These are phyloP conservation scores for Nicator chloris DNA, from an alignment of 2,113 vertebrate genomes.

Conservation along the genomic window DNA sequence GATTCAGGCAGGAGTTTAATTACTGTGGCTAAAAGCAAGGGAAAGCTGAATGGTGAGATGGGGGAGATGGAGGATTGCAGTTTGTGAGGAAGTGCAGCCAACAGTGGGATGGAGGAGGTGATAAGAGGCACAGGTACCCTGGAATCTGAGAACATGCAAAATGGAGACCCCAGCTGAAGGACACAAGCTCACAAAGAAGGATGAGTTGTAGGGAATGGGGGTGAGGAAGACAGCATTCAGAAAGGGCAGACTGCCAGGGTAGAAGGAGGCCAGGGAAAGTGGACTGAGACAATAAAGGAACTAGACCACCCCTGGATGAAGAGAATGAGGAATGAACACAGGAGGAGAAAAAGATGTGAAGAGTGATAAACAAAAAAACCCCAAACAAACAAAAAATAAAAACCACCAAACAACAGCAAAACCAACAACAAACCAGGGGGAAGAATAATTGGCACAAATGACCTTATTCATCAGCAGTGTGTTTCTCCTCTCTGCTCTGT, in stretches of 20 bases:
- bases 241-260: not conserved
- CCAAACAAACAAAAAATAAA: not conserved
- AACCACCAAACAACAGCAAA: not conserved
- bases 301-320: not conserved
- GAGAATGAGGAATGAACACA: not conserved
- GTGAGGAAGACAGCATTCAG: not conserved
- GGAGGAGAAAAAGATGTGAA: not conserved
- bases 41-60: not conserved
- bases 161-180: not conserved
- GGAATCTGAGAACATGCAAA: not conserved
- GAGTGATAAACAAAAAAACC: not conserved
- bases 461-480: not conserved
- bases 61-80: not conserved
- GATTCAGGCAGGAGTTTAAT: not conserved
- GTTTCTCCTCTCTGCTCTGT: not conserved
- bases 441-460: not conserved
- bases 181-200: not conserved
- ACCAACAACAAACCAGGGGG: not conserved
- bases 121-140: not conserved
- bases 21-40: not conserved
- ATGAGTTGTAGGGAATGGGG: not conserved
- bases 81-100: not conserved
- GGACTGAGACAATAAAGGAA: not conserved
- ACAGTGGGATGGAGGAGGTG: not conserved
- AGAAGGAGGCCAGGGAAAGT: not conserved